These are phyloP conservation scores for Chiloscyllium plagiosum DNA, from an alignment of 2,113 vertebrate genomes.

Conservation along the genomic window DNA sequence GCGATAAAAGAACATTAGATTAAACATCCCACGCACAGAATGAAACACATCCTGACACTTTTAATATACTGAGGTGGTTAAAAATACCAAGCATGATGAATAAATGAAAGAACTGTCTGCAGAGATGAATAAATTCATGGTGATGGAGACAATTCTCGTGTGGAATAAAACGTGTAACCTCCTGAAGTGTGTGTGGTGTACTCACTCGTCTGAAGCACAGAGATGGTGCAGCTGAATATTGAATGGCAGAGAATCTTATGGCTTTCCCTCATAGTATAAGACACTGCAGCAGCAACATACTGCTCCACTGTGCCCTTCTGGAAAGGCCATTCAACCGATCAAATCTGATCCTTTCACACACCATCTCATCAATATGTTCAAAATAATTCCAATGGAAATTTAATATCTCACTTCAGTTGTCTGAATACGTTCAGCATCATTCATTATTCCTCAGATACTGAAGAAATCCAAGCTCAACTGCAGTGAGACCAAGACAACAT, in stretches of 20 bases:
- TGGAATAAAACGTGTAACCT: neutral
- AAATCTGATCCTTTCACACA: neutral
- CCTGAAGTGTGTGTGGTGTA: neutral
- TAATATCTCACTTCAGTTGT: neutral
- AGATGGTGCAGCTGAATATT: neutral
- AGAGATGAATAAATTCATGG: neutral
- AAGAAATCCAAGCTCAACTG: too few species aligned
- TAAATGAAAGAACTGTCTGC: slow-evolving; percentile 24
- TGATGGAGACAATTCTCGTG: neutral
- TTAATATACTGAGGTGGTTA: slow-evolving; percentile 11
- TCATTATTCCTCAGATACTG: neutral
- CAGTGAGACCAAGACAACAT: too few species aligned
- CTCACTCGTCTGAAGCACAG: neutral
- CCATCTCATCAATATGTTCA: neutral
- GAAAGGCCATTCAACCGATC: neutral
- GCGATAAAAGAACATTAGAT: neutral
- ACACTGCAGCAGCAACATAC: neutral
- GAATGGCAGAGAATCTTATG: neutral
- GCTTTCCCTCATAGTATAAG: neutral
- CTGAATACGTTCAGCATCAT: neutral
- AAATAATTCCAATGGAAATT: neutral
- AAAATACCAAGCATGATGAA: neutral
- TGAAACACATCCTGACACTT: neutral
- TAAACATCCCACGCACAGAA: neutral
- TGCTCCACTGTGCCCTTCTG: neutral